Base-by-base conservation (phyloP, 2,888 invertebrate species). In the Drosophila borborema region DNA sequence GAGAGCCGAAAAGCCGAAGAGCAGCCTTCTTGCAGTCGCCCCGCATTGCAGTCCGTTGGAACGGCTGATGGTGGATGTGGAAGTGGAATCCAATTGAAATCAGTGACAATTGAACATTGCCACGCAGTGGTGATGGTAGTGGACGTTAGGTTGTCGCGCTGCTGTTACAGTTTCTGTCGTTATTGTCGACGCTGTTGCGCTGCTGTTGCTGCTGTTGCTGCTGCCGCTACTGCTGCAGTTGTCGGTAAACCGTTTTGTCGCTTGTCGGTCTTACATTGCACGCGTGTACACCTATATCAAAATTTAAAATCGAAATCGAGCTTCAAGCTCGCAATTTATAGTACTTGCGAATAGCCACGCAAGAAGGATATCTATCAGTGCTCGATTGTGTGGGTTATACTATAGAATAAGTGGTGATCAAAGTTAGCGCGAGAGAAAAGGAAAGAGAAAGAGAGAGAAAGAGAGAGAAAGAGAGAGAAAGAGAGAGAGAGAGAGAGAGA, bases 91-190 rank as follows among this genome's bases (percentile, higher is more conserved):
- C 70, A 70, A 81, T 74, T 68, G 67, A 70, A 81, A 64, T 84
- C 82, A 83, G 81, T 85, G 85, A 81, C 85, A 84, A 83, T 83
- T 81, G 81, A 82, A 75, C 81, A 84, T 84, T 81, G 84, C 85
- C 79, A 81, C 85, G 75, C 67, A 60, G 80, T 75, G 72, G 80
- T 79, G 80, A 80, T 77, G 73, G 72, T 74, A 79, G 79, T 71
- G 67, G 70, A 64, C 51, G 60, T 64, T 60, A 51, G 23, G 34
- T 62, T 74, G 63, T 76, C 55, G 79, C 54, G 66, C 60, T 46
- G 64, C 49, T 46, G 60, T 64, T 63, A 54, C 62, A 69, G 49
- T 78, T 80, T 48, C 68, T 71, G 43, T 43, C 41, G 28, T 40
- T 48, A 31, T 34, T 49, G 54, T 34, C 54, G 34, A 4, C 36